A percentile compares a stretch with the other conserved stretches of the same genome.
Conservation (phyloP, 2,888 invertebrate genomes). For the Anoncus sp. region DNA sequence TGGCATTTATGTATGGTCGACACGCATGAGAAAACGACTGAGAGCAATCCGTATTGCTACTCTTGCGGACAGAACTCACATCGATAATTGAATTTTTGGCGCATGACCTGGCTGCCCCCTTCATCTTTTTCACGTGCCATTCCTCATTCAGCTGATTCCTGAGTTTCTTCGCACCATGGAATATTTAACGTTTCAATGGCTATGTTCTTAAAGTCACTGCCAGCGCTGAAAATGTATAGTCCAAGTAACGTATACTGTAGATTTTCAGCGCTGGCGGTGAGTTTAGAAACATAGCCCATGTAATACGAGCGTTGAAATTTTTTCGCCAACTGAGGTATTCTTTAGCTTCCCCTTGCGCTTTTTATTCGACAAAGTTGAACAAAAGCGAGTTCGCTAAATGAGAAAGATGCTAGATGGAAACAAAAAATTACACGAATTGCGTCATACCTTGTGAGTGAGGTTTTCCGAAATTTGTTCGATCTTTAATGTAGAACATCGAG, state of each 20-base stretch:
- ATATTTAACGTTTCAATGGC: constrained; percentile 36
- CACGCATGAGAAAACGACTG: constrained; percentile 37
- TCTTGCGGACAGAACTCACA: constrained; percentile 37
- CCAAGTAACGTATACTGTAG: no score
- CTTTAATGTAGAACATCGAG: not conserved
- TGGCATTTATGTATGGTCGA: constrained; percentile 42
- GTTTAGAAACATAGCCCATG: constrained; percentile 13
- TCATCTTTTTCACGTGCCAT: constrained; percentile 19
- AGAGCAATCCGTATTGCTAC: constrained; percentile 30
- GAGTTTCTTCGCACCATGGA: constrained; percentile 10
- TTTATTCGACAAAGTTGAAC: no score
- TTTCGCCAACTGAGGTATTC: not conserved
- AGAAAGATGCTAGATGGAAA: no score
- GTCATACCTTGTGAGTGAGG: no score
- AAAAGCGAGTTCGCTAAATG: no score
- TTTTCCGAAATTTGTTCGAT: not conserved
- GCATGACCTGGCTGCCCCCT: constrained; percentile 34
- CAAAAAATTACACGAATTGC: no score
- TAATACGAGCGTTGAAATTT: constrained; percentile 6
- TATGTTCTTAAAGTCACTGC: no score
- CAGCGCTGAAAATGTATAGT: no score
- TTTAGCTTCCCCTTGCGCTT: not conserved
- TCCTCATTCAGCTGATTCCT: constrained; percentile 26
- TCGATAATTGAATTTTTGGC: constrained; percentile 60
- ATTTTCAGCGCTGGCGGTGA: no score